Evolutionary conservation across 2,797 vertebrate genomes (phyloP).

Genomic region (Pangasius larnaudii): DNA sequence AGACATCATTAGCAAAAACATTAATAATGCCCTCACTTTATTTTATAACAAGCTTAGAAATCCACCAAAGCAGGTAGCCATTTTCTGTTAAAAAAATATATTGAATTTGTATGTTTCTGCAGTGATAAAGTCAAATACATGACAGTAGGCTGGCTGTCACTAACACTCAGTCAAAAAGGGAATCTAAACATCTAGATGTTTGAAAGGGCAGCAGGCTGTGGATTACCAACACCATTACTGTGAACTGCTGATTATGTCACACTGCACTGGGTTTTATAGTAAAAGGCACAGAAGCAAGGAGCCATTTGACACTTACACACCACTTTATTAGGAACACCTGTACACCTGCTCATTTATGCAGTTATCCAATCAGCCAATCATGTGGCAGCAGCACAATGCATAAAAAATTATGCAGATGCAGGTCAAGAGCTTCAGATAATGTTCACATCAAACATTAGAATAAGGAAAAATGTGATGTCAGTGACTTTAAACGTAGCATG

Average conservation of each 20-base stretch:
- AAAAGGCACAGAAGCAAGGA: neutral
- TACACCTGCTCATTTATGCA: too few relatives aligned
- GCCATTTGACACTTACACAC: neutral
- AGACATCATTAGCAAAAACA: neutral
- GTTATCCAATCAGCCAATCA: too few relatives aligned
- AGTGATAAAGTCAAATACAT: neutral
- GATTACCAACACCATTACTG: conserved; percentile 4
- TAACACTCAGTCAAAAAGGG: neutral
- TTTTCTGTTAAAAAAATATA: neutral
- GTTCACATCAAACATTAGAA: too few relatives aligned
- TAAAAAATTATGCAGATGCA: too few relatives aligned
- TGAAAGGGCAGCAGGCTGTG: conserved; percentile 40
- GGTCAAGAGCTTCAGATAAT: too few relatives aligned
- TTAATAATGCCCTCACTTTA: neutral
- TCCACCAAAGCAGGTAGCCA: neutral
- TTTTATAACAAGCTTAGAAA: neutral
- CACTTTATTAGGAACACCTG: too few relatives aligned
- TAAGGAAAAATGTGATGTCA: too few relatives aligned
- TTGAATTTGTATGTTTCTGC: neutral
- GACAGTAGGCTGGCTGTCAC: neutral
- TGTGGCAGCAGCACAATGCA: too few relatives aligned
- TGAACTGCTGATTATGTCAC: neutral
- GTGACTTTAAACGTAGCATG: too few relatives aligned
- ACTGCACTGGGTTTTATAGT: neutral
- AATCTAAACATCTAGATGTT: conserved; percentile 46